Evolutionary conservation across 2,113 vertebrate genomes (phyloP).

Genomic region (Gymnorhina tibicen): DNA sequence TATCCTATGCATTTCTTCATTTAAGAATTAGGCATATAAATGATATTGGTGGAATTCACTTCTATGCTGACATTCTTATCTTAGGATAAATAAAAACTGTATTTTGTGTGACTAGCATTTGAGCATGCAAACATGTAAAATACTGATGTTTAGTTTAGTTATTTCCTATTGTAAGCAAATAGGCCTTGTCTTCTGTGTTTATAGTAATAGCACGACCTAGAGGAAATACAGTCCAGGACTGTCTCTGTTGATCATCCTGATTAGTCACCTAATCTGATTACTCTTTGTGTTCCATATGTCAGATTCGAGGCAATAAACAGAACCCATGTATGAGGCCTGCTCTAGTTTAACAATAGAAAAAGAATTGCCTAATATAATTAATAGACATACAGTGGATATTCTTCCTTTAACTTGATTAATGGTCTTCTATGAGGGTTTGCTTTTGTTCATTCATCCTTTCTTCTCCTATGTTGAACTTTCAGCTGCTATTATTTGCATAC

Average conservation of each 20-base stretch:
- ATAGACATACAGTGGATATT: neutral
- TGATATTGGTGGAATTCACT: neutral
- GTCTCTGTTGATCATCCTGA: conserved; percentile 59
- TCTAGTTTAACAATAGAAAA: conserved; percentile 4
- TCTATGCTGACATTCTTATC: neutral
- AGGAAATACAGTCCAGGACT: conserved; percentile 10
- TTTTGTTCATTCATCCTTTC: neutral
- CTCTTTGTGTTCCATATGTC: conserved; percentile 71
- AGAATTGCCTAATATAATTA: neutral
- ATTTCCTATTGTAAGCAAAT: neutral
- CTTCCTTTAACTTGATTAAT: neutral
- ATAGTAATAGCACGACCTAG: conserved; percentile 47
- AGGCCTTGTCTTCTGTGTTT: neutral
- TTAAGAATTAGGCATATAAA: neutral
- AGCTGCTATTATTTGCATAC: neutral
- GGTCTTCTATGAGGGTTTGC: neutral
- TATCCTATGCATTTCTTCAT: neutral
- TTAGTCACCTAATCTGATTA: conserved; percentile 78
- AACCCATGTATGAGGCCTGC: neutral
- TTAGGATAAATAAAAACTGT: neutral
- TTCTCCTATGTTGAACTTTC: neutral
- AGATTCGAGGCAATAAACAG: conserved; percentile 52
- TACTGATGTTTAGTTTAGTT: neutral
- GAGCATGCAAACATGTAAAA: neutral
- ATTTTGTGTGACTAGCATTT: neutral